These are phyloP conservation scores for Phymanthus crucifer DNA, from an alignment of 92 coral and sea anemone species.

Conservation along the genomic window DNA sequence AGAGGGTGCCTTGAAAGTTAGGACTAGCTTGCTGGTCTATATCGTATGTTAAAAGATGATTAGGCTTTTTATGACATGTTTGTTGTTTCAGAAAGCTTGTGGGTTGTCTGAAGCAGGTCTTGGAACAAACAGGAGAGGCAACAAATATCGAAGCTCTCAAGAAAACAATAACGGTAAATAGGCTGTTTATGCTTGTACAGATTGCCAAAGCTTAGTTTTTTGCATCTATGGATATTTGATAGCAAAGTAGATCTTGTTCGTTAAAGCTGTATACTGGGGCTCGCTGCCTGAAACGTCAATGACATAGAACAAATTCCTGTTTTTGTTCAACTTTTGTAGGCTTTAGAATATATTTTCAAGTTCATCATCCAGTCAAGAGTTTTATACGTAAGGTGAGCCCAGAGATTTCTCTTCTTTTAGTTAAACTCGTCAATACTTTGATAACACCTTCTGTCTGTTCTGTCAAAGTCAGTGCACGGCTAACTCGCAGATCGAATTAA, in stretches of 20 bases:
- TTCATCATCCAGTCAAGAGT: constrained; percentile 95
- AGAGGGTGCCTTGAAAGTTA: no score
- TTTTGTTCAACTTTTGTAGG: constrained; percentile 52
- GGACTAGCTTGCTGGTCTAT: no score
- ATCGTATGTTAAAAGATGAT: no score
- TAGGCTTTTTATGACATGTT: no score
- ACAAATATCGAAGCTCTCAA: constrained; percentile 63
- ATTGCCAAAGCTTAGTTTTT: background rate
- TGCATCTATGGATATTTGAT: no score
- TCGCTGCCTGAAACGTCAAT: background rate
- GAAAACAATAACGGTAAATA: constrained; percentile 65
- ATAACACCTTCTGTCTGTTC: no score
- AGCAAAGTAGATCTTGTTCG: background rate
- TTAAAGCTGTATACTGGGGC: background rate
- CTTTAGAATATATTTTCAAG: constrained; percentile 83
- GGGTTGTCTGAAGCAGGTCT: constrained; percentile 64
- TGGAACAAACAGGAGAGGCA: constrained; percentile 59
- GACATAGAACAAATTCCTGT: background rate
- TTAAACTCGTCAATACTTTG: no score
- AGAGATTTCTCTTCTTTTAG: no score
- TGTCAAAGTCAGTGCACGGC: no score
- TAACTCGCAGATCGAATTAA: no score
- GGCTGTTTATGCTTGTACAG: background rate
- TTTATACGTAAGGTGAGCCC: constrained; percentile 29
- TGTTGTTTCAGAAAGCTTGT: constrained; percentile 61